phyloP scores from a whole-genome alignment of 2,797 vertebrate species.

The Anas flavirostris region DNA sequence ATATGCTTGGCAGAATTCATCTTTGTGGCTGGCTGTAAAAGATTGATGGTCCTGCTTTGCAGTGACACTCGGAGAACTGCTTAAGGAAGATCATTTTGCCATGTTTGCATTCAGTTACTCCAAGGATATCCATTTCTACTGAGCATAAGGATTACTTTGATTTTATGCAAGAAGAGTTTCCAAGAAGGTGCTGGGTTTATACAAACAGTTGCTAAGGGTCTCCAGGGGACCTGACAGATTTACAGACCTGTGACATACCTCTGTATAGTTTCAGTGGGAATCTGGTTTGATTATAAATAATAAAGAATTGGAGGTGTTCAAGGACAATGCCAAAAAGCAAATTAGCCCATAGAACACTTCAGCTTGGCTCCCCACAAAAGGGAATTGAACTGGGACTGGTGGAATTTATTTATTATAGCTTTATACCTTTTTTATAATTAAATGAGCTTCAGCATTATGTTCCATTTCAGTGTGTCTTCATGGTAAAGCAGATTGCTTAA shows the following conservation, averaged over 20 bases:
- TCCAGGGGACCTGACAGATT: slow-evolving; percentile 32
- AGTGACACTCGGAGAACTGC: neutral
- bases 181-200: neutral
- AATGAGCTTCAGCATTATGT: neutral
- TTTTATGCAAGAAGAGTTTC: neutral
- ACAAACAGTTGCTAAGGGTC: slow-evolving; percentile 18
- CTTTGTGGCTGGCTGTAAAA: neutral
- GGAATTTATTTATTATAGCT: neutral
- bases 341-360: neutral
- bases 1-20: neutral
- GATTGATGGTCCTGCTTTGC: neutral
- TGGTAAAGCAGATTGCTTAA: neutral
- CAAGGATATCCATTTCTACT: neutral
- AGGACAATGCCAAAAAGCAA: neutral
- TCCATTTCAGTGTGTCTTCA: neutral
- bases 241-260: neutral
- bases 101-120: neutral
- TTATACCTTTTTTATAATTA: neutral
- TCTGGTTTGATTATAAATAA: neutral
- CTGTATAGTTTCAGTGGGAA: neutral
- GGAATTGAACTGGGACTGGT: neutral
- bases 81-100: neutral
- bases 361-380: slow-evolving; percentile 4
- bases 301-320: slow-evolving; percentile 16
- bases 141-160: neutral